Conservation (phyloP, 1,140 invertebrate genomes). For the Zaprionus kolodkinae region DNA sequence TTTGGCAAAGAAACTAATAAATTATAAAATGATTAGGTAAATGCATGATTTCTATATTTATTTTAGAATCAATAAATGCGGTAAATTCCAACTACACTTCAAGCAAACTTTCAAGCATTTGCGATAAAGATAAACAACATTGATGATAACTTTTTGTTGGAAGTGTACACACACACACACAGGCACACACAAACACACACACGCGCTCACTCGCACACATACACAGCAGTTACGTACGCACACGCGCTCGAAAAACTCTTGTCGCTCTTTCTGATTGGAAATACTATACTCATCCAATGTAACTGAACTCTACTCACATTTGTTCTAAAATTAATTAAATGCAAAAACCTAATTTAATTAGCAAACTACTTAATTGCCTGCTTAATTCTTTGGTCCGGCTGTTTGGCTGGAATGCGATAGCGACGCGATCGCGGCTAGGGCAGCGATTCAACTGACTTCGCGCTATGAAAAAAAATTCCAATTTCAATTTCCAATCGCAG, state of each 20-base stretch:
- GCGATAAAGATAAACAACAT: constrained; percentile 71
- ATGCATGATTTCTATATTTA: constrained; percentile 19
- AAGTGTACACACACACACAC: constrained; percentile 34
- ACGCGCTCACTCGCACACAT: constrained; percentile 24
- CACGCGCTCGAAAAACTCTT: constrained; percentile 1
- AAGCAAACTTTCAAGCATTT: constrained; percentile 7
- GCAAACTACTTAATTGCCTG: constrained; percentile 2
- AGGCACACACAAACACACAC: constrained; percentile 23
- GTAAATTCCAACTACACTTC: constrained; percentile 4
- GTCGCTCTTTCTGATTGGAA: constrained; percentile 26
- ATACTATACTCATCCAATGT: neutral
- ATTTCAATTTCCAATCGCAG: constrained; percentile 76
- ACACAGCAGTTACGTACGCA: neutral
- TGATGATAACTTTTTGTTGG: constrained; percentile 62
- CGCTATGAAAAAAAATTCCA: constrained; percentile 51
- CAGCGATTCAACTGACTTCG: constrained; percentile 61
- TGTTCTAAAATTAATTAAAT: constrained; percentile 19
- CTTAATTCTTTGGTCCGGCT: constrained; percentile 28
- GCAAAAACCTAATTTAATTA: constrained; percentile 19
- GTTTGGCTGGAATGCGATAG: constrained; percentile 47
- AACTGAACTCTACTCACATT: constrained; percentile 30
- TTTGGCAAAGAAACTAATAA: constrained; percentile 52
- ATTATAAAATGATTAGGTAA: constrained; percentile 12
- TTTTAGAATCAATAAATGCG: constrained; percentile 10
- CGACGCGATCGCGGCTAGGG: constrained; percentile 57